Conservation (phyloP, 2,113 vertebrate species). For the Myrmecophaga tridactyla region DNA sequence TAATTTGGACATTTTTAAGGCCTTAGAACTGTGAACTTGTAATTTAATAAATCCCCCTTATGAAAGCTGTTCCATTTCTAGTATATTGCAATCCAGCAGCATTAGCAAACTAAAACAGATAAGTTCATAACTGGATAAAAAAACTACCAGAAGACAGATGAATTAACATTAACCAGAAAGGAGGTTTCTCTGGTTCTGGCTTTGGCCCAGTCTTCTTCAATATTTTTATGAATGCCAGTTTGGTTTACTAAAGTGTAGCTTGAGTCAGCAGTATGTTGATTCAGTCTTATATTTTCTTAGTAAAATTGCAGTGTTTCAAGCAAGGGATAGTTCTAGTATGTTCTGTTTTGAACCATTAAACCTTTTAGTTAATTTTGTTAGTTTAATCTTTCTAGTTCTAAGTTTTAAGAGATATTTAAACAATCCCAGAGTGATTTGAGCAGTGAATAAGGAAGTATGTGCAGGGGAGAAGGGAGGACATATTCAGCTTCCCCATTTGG, state of each 20-base stretch:
- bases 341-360: not conserved
- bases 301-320: not conserved
- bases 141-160: not conserved
- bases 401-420: conserved; percentile 3
- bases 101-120: too few species aligned
- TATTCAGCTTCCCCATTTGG: too few species aligned
- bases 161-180: not conserved
- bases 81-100: too few species aligned
- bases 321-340: not conserved
- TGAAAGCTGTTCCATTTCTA: too few species aligned
- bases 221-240: not conserved
- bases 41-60: too few species aligned
- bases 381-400: not conserved
- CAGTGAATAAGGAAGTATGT: too few species aligned
- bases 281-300: not conserved
- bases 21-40: too few species aligned
- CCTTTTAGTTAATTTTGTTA: not conserved
- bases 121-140: not conserved
- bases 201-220: not conserved
- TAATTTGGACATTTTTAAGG: too few species aligned
- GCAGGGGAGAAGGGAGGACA: too few species aligned
- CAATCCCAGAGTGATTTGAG: too few species aligned
- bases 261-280: not conserved
- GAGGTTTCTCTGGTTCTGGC: not conserved
- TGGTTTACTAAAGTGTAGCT: not conserved